Conservation (phyloP, 2,888 invertebrate species). For the Drosophila setosimentum region DNA sequence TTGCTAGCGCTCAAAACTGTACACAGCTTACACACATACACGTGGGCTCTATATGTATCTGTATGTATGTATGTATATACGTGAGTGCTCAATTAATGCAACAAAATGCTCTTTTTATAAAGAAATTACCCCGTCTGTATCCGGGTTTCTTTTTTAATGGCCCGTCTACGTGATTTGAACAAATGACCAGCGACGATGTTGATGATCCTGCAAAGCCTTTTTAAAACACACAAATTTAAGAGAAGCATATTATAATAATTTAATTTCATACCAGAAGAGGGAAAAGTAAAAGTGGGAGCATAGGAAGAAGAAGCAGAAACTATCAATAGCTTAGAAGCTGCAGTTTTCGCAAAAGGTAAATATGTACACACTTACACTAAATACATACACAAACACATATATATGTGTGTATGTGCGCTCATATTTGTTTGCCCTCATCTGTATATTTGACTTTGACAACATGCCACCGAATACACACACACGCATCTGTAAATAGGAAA, state of each 20-base stretch:
- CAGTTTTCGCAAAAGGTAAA: not conserved
- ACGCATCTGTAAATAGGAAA: not conserved
- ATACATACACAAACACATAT: not conserved
- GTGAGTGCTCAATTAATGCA: slow-evolving; percentile 56
- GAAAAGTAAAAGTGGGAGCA: not conserved
- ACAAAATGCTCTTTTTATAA: slow-evolving; percentile 57
- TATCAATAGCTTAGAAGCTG: not conserved
- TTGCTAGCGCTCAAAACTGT: slow-evolving; percentile 10
- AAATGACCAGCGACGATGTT: slow-evolving; percentile 13
- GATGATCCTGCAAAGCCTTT: not conserved
- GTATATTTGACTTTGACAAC: slow-evolving; percentile 1
- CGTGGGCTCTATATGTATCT: not conserved
- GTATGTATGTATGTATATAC: slow-evolving; percentile 6
- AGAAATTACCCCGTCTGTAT: slow-evolving; percentile 52
- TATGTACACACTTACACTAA: not conserved
- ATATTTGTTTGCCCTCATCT: slow-evolving; percentile 1
- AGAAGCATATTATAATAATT: not conserved
- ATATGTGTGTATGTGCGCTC: not conserved
- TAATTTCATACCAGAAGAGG: not conserved
- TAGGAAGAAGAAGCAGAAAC: not conserved
- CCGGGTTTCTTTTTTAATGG: slow-evolving; percentile 37
- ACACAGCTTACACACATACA: slow-evolving; percentile 8
- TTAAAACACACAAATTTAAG: not conserved
- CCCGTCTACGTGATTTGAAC: slow-evolving; percentile 30
- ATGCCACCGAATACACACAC: slow-evolving; percentile 3